Evolutionary conservation across 2,888 invertebrate species (phyloP).

Genomic region (Thymelicus sylvestris): DNA sequence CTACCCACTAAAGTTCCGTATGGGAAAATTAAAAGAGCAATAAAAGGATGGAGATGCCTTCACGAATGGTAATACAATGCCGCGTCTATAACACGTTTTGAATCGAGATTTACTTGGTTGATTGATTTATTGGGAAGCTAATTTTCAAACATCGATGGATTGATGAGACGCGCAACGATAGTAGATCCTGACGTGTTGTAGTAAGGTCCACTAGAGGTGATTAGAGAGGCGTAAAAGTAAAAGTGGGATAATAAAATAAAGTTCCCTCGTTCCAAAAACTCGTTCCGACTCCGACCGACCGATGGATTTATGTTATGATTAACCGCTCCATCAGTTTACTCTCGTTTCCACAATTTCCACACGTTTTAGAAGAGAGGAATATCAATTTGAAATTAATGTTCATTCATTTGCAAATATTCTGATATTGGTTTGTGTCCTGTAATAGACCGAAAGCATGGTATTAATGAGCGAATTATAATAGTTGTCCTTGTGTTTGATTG

Average conservation of each 20-base stretch:
- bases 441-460: too few relatives aligned
- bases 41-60: conserved; percentile 7
- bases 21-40: conserved; percentile 8
- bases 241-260: conserved; percentile 74
- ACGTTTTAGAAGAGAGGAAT: neutral
- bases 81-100: conserved; percentile 24
- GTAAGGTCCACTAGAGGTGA: conserved; percentile 34
- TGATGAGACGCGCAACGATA: conserved; percentile 18
- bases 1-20: conserved; percentile 2
- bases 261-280: conserved; percentile 58
- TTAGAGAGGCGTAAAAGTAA: conserved; percentile 65
- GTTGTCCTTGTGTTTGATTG: too few relatives aligned
- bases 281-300: conserved; percentile 58
- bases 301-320: conserved; percentile 69
- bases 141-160: conserved; percentile 18
- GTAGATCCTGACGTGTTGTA: conserved; percentile 21
- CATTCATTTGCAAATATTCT: conserved; percentile 10
- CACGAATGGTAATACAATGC: conserved; percentile 30
- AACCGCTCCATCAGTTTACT: conserved; percentile 41
- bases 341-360: conserved; percentile 28
- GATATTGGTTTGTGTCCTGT: too few relatives aligned
- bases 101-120: conserved; percentile 24
- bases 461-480: too few relatives aligned
- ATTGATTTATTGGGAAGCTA: conserved; percentile 35
- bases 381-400: neutral